Evolutionary conservation across 2,797 vertebrate species (phyloP).

Genomic region (Manis pentadactyla): DNA sequence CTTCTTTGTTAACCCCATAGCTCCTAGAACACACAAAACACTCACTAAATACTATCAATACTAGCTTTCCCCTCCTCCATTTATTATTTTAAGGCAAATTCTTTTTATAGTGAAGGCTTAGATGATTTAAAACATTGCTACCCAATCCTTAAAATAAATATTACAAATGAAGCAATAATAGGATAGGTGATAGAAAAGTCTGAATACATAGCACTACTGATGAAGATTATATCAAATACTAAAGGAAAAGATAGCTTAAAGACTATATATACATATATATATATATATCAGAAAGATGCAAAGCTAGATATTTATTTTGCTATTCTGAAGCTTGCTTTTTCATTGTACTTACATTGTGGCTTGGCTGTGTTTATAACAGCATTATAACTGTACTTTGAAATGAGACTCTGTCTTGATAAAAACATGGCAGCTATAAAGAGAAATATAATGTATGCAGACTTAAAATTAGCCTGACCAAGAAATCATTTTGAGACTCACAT

Average conservation of each 20-base stretch:
- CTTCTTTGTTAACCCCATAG: neutral
- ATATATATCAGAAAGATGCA: neutral
- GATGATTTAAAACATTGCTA: neutral
- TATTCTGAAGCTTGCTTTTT: neutral
- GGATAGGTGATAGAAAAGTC: neutral
- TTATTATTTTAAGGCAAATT: constrained; percentile 1
- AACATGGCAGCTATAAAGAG: constrained; percentile 44
- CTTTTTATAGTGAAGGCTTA: constrained; percentile 23
- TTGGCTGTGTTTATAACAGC: neutral
- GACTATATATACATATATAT: neutral
- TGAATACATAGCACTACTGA: neutral
- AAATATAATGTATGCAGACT: neutral
- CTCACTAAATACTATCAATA: neutral
- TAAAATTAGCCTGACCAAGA: constrained; percentile 26
- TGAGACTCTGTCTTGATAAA: constrained; percentile 45
- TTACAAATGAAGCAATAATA: neutral
- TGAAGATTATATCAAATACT: neutral
- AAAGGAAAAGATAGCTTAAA: constrained; percentile 10
- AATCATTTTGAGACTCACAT: neutral
- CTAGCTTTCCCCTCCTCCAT: neutral
- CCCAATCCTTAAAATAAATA: neutral
- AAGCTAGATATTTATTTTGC: neutral
- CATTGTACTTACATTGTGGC: neutral
- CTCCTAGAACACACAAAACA: neutral
- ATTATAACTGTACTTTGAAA: constrained; percentile 34